These are phyloP conservation scores for Poecile montanus DNA, from an alignment of 2,797 vertebrate genomes.

Conservation along the genomic window DNA sequence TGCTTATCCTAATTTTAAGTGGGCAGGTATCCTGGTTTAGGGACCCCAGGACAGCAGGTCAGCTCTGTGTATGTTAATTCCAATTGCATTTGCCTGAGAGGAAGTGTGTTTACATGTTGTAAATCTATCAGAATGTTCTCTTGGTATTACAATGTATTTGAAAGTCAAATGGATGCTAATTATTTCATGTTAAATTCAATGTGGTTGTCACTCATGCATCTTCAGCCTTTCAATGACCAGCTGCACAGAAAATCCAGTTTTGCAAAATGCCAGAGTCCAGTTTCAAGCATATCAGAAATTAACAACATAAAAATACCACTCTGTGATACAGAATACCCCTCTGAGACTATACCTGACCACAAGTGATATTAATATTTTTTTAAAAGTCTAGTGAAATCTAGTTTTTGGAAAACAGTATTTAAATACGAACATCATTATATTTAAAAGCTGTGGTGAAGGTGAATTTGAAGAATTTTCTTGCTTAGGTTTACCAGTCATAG, in stretches of 20 bases:
- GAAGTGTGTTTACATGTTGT: not conserved
- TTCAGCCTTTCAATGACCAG: not conserved
- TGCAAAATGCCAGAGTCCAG: not conserved
- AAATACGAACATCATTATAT: not conserved
- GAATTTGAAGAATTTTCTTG: not conserved
- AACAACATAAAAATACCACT: not conserved
- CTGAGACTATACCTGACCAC: not conserved
- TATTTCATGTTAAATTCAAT: slow-evolving; percentile 27
- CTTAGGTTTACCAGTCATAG: not conserved
- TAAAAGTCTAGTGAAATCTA: not conserved
- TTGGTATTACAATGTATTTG: slow-evolving; percentile 24
- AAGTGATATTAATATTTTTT: not conserved
- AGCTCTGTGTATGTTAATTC: not conserved
- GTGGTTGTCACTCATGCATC: not conserved
- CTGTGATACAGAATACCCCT: not conserved
- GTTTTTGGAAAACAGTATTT: not conserved
- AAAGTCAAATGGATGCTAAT: slow-evolving; percentile 42
- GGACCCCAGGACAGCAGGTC: not conserved
- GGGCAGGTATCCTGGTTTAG: not conserved
- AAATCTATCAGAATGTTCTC: not conserved
- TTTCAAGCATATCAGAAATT: not conserved
- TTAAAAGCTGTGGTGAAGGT: not conserved
- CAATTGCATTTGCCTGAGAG: not conserved
- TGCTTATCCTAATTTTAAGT: not conserved
- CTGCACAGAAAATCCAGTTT: not conserved